These are phyloP conservation scores for Aphrophora alni DNA, from an alignment of 2,888 invertebrate species.

Conservation along the genomic window DNA sequence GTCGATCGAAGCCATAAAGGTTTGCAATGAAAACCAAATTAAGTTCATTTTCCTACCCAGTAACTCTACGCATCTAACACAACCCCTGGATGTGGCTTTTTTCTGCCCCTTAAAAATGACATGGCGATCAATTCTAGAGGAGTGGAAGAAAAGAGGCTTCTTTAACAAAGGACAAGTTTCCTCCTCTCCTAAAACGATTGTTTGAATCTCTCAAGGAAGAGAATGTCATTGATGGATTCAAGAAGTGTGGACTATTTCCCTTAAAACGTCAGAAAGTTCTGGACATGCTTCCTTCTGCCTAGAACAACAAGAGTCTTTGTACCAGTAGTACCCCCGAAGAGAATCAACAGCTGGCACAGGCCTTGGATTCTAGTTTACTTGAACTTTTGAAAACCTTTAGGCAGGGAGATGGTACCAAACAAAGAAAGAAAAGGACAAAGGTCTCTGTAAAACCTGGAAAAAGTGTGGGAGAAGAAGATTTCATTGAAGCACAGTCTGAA, in stretches of 20 bases:
- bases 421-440: no score
- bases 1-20: constrained; percentile 46
- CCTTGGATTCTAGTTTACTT: constrained; percentile 28
- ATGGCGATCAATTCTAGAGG: constrained; percentile 45
- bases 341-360: constrained; percentile 10
- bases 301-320: not conserved
- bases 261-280: constrained; percentile 30
- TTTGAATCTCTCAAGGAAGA: constrained; percentile 28
- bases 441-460: constrained; percentile 26
- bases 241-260: constrained; percentile 35
- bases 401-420: constrained; percentile 28
- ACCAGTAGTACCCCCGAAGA: constrained; percentile 29
- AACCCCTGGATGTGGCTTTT: constrained; percentile 53
- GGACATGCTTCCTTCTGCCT: constrained; percentile 20
- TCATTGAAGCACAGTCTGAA: constrained; percentile 19
- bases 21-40: constrained; percentile 47
- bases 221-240: constrained; percentile 36
- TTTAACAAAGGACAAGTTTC: constrained; percentile 40
- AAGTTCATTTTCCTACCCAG: constrained; percentile 54
- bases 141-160: no score
- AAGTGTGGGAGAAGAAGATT: constrained; percentile 27
- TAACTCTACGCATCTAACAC: no score
- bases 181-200: constrained; percentile 33
- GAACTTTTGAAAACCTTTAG: constrained; percentile 25
- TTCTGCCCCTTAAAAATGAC: constrained; percentile 51